Percentiles rank a stretch among this genome's conserved stretches.
Evolutionary conservation across 2,113 vertebrate species (phyloP).

Genomic region (Regulus satrapa): DNA sequence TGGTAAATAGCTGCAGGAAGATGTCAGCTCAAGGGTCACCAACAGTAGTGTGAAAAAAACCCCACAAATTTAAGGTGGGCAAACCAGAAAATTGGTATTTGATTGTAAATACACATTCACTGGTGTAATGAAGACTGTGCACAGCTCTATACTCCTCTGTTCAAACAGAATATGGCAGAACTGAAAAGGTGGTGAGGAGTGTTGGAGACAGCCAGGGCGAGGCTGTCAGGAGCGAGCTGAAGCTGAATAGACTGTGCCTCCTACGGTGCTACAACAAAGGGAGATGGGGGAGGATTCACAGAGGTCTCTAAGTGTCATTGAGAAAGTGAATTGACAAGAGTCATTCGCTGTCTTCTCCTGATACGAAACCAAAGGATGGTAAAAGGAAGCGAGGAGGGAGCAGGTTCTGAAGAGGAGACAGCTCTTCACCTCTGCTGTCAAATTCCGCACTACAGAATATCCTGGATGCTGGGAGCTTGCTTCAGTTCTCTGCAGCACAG

Average conservation of each 20-base stretch:
- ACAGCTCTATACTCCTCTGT: background rate
- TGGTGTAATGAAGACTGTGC: rapidly evolving
- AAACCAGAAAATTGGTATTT: background rate
- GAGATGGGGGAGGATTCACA: background rate
- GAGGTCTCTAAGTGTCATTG: background rate
- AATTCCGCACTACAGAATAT: background rate
- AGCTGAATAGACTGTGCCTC: background rate
- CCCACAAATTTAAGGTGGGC: background rate
- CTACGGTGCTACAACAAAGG: background rate
- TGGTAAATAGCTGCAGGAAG: background rate
- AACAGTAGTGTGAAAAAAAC: background rate
- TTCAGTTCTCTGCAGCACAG: background rate
- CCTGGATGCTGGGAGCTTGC: background rate
- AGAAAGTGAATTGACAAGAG: background rate
- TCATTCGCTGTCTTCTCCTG: background rate
- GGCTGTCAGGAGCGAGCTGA: too few relatives aligned
- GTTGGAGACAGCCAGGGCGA: background rate
- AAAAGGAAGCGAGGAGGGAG: background rate
- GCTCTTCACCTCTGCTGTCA: background rate
- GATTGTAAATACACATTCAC: background rate
- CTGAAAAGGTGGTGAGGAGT: background rate
- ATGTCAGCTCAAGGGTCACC: background rate
- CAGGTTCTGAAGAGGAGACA: background rate
- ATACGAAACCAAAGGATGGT: background rate
- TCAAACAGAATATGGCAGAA: background rate